Base-by-base conservation (phyloP, 2,888 invertebrate species). In the Ryuthela nishihirai region DNA sequence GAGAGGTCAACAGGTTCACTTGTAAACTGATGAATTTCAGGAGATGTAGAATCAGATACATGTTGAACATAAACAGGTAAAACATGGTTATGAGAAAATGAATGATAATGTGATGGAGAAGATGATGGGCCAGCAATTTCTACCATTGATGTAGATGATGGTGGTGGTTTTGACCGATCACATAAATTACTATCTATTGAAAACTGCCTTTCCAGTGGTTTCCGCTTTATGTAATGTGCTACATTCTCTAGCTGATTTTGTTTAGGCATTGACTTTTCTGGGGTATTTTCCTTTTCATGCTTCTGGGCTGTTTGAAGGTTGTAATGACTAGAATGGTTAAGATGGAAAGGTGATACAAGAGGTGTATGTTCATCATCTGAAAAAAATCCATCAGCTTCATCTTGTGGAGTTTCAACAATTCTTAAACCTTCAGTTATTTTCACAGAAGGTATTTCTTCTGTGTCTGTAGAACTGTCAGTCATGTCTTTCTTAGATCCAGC, bases 311-410 rank as follows among this genome's bases (percentile, higher is more conserved):
- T 50, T 17, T 59, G 59, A 20, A 59, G 32, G 32, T 59, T 59
- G 24, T 53, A 59, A 24, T 59, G 59, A 44, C 59, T 59, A 24
- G 59, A 59, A 1, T 50, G 42, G 24, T 39, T 53, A 10, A 53
- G 7, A 18, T 64, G 63, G 24, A 53, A 52, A 6, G 63, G 63
- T 2, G 63, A 63, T 5, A 63, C 63, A 7, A 63, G 40, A n/a
- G 63, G 63, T 3, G 63, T 63, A 7, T 63, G 59, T 23, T 63
- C 63, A 23, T 63, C 63, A 35, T 60, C 63, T 5, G 60, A 60
- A 20, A 38, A 54, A 34, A 55, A 59, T 3, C 48, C 59, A 25
- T 60, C 59, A 3, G 59, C 50, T 15, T 56, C 56, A 4, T 49
- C 49, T 12, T 42, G 39, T 15, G 54, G 54, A 12, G 54, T 49